Evolutionary conservation across 2,888 invertebrate genomes (phyloP).

Genomic region (Tiliacea aurago): DNA sequence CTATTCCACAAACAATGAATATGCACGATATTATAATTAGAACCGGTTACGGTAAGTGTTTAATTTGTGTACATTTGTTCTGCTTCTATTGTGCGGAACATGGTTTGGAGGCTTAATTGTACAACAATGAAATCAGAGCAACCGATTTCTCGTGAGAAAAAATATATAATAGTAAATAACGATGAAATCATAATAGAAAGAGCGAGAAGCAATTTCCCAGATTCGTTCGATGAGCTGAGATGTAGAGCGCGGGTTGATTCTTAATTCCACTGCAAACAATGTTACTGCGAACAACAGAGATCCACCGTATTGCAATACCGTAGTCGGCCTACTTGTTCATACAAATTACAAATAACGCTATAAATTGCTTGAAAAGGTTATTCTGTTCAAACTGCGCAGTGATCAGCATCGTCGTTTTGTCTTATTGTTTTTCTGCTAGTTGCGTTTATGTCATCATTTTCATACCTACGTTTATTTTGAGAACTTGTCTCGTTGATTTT

Average conservation of each 20-base stretch:
- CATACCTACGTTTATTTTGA: conserved; percentile 29
- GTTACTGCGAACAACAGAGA: conserved; percentile 66
- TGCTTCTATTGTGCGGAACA: conserved; percentile 46
- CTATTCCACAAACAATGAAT: conserved; percentile 50
- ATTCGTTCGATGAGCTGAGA: conserved; percentile 80
- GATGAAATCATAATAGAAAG: conserved; percentile 79
- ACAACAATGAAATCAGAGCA: conserved; percentile 76
- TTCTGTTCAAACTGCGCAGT: conserved; percentile 31
- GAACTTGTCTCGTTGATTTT: conserved; percentile 18
- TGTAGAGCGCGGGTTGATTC: conserved; percentile 82
- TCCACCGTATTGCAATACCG: conserved; percentile 75
- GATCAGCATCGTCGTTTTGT: conserved; percentile 36
- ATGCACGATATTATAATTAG: conserved; percentile 52
- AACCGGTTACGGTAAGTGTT: conserved; percentile 47
- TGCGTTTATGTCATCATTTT: conserved; percentile 52
- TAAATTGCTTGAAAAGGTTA: conserved; percentile 49
- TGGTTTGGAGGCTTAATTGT: conserved; percentile 60
- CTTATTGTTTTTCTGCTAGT: conserved; percentile 49
- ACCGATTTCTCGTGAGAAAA: conserved; percentile 82
- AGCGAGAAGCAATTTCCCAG: conserved; percentile 84
- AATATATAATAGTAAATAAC: conserved; percentile 74
- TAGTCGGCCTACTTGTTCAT: conserved; percentile 78
- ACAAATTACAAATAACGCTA: conserved; percentile 67
- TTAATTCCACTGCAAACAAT: conserved; percentile 80
- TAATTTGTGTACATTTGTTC: conserved; percentile 51